Evolutionary conservation across 2,113 vertebrate genomes (phyloP).

Genomic region (Oreochromis aureus): DNA sequence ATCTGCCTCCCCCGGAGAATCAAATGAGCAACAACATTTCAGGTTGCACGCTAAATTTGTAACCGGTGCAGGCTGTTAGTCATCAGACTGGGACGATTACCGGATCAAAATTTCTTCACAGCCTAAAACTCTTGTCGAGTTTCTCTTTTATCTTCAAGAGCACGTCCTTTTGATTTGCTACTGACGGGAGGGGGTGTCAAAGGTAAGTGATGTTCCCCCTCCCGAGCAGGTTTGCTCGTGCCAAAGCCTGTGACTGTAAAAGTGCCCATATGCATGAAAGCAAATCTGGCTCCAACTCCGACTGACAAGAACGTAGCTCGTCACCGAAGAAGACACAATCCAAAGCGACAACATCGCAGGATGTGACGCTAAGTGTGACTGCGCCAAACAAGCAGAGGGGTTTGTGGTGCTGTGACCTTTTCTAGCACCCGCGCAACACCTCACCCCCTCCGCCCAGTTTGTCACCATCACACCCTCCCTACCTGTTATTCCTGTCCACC

Average conservation of each 20-base stretch:
- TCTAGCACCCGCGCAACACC: neutral
- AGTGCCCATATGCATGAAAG: neutral
- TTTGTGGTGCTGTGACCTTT: conserved; percentile 5
- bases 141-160: neutral
- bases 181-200: neutral
- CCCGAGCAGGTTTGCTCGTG: neutral
- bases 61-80: neutral
- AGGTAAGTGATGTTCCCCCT: neutral
- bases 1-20: neutral
- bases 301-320: conserved; percentile 15
- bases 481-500: conserved; percentile 10
- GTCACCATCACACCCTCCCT: neutral
- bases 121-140: neutral
- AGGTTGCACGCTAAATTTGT: neutral
- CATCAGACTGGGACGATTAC: neutral
- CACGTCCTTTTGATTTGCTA: neutral
- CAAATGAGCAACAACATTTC: neutral
- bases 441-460: neutral
- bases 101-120: neutral
- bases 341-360: conserved; percentile 35
- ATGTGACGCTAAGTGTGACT: conserved; percentile 17
- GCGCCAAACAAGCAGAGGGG: neutral
- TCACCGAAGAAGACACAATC: conserved; percentile 20
- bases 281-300: conserved; percentile 9
- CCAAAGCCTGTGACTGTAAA: neutral